phyloP scores from a whole-genome alignment of 2,888 invertebrate species.

The Embidobia sp. region DNA sequence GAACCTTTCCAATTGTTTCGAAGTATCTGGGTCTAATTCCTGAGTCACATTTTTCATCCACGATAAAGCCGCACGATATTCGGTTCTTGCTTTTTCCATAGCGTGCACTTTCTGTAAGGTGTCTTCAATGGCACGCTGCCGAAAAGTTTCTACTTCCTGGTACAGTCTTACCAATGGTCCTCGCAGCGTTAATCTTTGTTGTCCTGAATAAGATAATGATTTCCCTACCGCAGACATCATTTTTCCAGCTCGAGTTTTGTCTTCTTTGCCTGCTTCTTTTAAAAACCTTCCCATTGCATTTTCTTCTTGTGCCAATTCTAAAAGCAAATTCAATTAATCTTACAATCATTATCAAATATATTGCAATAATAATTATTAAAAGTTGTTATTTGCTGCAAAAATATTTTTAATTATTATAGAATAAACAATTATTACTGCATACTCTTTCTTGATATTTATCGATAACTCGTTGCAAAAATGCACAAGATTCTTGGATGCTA shows the following conservation, averaged over 20 bases:
- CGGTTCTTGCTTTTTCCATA: conserved; percentile 97
- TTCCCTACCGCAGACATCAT: conserved; percentile 93
- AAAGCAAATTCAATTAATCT: background rate
- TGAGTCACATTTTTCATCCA: conserved; percentile 99
- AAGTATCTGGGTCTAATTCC: conserved; percentile 98
- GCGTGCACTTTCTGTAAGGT: conserved; percentile 94
- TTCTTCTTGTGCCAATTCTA: conserved; percentile 96
- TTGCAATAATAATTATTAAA: too few species aligned
- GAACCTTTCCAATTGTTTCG: conserved; percentile 97
- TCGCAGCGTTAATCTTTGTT: conserved; percentile 93
- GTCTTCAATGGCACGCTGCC: conserved; percentile 96
- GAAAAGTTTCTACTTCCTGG: conserved; percentile 98
- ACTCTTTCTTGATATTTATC: conserved; percentile 97
- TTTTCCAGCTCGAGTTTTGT: conserved; percentile 91
- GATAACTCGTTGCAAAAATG: conserved; percentile 92
- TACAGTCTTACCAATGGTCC: conserved; percentile 93
- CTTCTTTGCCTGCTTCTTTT: conserved; percentile 94
- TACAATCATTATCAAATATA: too few species aligned
- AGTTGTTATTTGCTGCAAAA: too few species aligned
- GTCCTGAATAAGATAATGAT: conserved; percentile 93
- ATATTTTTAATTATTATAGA: too few species aligned
- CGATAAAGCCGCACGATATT: conserved; percentile 95
- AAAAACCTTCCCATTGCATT: conserved; percentile 96
- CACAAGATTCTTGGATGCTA: conserved; percentile 95
- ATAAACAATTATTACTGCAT: conserved; percentile 84